Base-by-base conservation (phyloP, 2,888 invertebrate genomes). In the Thera obeliscata region DNA sequence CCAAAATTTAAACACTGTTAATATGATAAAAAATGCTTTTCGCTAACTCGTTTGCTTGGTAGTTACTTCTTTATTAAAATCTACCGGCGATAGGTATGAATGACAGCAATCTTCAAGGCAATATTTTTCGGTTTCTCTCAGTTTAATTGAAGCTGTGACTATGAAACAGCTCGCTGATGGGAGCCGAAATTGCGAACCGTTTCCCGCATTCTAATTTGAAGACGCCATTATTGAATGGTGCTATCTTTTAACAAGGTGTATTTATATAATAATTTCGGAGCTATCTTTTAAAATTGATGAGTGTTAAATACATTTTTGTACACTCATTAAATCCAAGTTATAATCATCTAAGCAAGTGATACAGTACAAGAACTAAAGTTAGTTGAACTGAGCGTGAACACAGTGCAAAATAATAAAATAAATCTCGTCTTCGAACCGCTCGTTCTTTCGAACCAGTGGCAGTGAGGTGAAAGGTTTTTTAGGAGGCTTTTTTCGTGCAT, bases 131-230 rank as follows among this genome's bases (percentile, higher is more conserved):
- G 61, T 61, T 43, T 56, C 12, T 77, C 79, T 74, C 78, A 66
- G 66, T 81, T 74, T 86, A 87, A 88, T 87, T 87, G 83, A 83
- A 81, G 79, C 78, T 78, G 74, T 74, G 81, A 80, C 81, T 82
- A 84, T 78, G 83, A 81, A 83, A 80, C 77, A 81, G 79, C 74
- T 64, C 66, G 68, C 80, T 81, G 82, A 84, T 81, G 78, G 80
- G 72, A 61, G 66, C 60, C 74, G 73, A 80, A 84, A 84, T 84
- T 81, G 81, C 78, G 78, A 78, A 78, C 78, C 81, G 80, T 73
- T 74, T 74, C 81, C 79, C 80, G 84, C 79, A 86, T 87, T 87
- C 85, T 83, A 86, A 88, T 87, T 81, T 79, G 69, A 73, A 78
- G 80, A 76, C 70, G 71, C 77, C 72, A 72, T 74, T 78, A 68